Conservation (phyloP, 30 jellyfish, hydroid and myxozoan species). For the Cassiopea andromeda region DNA sequence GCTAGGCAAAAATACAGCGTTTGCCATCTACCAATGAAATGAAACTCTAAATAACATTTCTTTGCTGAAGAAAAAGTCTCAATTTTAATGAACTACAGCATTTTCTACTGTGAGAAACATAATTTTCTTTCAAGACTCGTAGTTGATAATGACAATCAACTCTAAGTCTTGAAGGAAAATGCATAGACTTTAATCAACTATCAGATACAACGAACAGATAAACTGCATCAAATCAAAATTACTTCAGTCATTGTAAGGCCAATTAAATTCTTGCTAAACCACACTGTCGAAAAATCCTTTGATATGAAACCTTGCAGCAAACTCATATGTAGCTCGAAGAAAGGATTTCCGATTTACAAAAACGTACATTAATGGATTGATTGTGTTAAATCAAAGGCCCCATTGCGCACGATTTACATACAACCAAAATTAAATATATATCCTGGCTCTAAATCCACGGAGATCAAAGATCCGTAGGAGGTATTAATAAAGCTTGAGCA, state of each 20-base stretch:
- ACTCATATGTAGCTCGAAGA: neutral
- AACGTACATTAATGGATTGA: conserved; percentile 4
- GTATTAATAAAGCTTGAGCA: neutral
- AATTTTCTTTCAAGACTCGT: too few species aligned
- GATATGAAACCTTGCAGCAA: neutral
- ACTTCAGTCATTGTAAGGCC: neutral
- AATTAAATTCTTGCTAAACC: neutral
- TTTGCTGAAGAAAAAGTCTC: too few species aligned
- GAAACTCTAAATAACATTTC: too few species aligned
- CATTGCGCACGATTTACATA: neutral
- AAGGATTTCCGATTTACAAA: conserved; percentile 21
- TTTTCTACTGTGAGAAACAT: too few species aligned
- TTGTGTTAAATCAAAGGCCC: neutral
- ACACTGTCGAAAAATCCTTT: conserved; percentile 4
- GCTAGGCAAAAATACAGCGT: too few species aligned
- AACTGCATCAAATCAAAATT: neutral
- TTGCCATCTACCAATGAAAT: too few species aligned
- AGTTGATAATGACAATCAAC: too few species aligned
- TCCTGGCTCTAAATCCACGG: neutral
- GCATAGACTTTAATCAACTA: neutral
- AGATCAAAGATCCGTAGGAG: neutral
- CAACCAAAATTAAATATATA: neutral
- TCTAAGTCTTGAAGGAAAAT: neutral
- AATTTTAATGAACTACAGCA: too few species aligned
- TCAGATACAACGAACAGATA: neutral